Evolutionary conservation across 1,140 invertebrate genomes (phyloP).

Genomic region (Cydia pomonella): DNA sequence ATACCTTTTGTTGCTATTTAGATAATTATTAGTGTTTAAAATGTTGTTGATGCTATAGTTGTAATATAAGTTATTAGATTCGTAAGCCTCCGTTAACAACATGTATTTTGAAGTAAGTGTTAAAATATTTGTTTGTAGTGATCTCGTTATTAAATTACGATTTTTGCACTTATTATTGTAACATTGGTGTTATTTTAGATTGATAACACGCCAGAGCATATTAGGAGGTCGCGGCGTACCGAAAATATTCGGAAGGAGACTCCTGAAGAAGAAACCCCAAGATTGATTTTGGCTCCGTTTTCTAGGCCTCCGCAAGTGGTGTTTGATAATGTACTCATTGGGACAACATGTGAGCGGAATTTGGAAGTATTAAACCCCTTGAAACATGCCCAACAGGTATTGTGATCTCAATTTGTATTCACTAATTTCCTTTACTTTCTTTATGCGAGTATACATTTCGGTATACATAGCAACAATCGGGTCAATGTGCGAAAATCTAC

Average conservation of each 20-base stretch:
- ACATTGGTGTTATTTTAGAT: slow-evolving; percentile 58
- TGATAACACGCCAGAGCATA: slow-evolving; percentile 74
- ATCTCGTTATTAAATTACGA: slow-evolving; percentile 10
- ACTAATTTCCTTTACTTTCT: no score
- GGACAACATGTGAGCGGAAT: slow-evolving; percentile 74
- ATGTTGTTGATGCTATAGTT: background rate
- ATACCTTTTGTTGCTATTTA: background rate
- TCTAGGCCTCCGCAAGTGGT: slow-evolving; percentile 82
- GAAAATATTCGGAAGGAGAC: slow-evolving; percentile 46
- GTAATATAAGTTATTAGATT: slow-evolving; percentile 2
- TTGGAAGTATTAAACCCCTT: slow-evolving; percentile 83
- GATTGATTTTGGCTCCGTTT: slow-evolving; percentile 83
- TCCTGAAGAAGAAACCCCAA: slow-evolving; percentile 65
- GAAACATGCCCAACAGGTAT: slow-evolving; percentile 80
- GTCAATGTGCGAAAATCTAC: no score
- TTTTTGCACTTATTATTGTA: slow-evolving; percentile 28
- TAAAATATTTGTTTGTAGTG: slow-evolving; percentile 32
- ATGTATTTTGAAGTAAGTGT: slow-evolving; percentile 65
- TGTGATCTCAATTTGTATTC: background rate
- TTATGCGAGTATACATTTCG: no score
- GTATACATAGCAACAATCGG: no score
- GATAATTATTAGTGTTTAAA: slow-evolving; percentile 3
- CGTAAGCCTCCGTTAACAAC: slow-evolving; percentile 18
- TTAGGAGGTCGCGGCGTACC: slow-evolving; percentile 54
- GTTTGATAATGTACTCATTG: slow-evolving; percentile 84